Percentiles rank a stretch among this genome's conserved stretches.
Conservation (phyloP, 2,113 vertebrate species). For the Pachyramphus minor region DNA sequence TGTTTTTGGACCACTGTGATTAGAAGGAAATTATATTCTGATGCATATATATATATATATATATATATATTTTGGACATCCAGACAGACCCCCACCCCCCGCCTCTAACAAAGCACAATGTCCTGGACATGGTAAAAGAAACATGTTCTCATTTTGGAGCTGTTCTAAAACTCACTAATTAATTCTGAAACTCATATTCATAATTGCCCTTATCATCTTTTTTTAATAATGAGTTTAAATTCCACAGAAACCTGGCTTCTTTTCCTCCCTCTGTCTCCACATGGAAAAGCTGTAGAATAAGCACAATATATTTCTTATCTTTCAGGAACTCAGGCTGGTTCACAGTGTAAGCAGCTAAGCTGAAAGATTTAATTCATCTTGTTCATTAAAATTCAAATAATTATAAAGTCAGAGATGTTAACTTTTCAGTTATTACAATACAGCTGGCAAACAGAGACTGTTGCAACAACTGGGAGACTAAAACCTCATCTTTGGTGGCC, state of each 20-base stretch:
- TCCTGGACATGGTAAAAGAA: not conserved
- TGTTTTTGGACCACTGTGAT: conserved; percentile 28
- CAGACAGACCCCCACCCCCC: not conserved
- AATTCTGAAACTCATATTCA: conserved; percentile 19
- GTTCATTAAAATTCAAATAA: conserved; percentile 62
- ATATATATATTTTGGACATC: not conserved
- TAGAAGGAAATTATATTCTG: conserved; percentile 6
- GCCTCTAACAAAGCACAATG: not conserved
- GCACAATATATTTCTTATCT: conserved; percentile 48
- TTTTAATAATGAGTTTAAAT: conserved; percentile 49
- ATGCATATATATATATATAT: not conserved
- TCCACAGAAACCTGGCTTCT: conserved; percentile 54
- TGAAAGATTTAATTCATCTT: conserved; percentile 63
- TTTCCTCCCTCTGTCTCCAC: conserved; percentile 2
- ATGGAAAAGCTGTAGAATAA: conserved; percentile 41
- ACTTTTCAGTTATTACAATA: conserved; percentile 42
- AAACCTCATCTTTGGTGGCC: conserved; percentile 55
- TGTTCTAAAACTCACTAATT: conserved; percentile 29
- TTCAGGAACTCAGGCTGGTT: conserved; percentile 39
- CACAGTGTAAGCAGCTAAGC: conserved; percentile 24
- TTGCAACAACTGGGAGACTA: conserved; percentile 45
- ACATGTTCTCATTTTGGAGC: not conserved
- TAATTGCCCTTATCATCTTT: conserved; percentile 37
- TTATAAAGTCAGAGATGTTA: conserved; percentile 60
- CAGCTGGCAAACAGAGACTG: conserved; percentile 31